These are phyloP conservation scores for Marcusenius ussheri DNA, from an alignment of 2,113 vertebrate species.

Conservation along the genomic window DNA sequence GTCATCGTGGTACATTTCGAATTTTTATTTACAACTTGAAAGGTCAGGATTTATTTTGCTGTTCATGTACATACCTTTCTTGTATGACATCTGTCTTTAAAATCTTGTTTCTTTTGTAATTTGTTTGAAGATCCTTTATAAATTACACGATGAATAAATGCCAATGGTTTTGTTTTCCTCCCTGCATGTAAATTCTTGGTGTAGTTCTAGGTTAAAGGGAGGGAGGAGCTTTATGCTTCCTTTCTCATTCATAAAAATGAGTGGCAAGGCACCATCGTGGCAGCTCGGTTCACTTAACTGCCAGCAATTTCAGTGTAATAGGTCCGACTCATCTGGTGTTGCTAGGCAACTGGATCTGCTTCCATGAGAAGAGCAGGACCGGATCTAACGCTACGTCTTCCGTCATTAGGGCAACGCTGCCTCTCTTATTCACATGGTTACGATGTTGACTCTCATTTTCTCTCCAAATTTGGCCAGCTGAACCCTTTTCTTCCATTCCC, in stretches of 20 bases:
- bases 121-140: slow-evolving; percentile 38
- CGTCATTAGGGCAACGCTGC: background rate
- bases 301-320: slow-evolving; percentile 23
- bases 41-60: background rate
- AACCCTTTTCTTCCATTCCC: background rate
- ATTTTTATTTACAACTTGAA: slow-evolving; percentile 32
- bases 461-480: background rate
- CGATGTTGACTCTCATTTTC: background rate
- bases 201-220: background rate
- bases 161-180: background rate
- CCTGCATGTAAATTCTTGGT: background rate
- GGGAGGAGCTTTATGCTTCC: background rate
- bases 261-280: slow-evolving; percentile 12
- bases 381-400: slow-evolving; percentile 12
- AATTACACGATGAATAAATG: slow-evolving; percentile 1
- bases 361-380: slow-evolving; percentile 27
- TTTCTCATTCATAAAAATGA: slow-evolving; percentile 41
- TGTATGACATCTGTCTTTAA: slow-evolving; percentile 7
- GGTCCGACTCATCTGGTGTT: slow-evolving; percentile 29
- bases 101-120: slow-evolving; percentile 34
- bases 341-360: slow-evolving; percentile 26
- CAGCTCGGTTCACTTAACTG: background rate
- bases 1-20: background rate
- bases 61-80: slow-evolving; percentile 25
- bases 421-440: background rate